phyloP scores from a whole-genome alignment of 2,888 invertebrate species.

The Meta bourneti region DNA sequence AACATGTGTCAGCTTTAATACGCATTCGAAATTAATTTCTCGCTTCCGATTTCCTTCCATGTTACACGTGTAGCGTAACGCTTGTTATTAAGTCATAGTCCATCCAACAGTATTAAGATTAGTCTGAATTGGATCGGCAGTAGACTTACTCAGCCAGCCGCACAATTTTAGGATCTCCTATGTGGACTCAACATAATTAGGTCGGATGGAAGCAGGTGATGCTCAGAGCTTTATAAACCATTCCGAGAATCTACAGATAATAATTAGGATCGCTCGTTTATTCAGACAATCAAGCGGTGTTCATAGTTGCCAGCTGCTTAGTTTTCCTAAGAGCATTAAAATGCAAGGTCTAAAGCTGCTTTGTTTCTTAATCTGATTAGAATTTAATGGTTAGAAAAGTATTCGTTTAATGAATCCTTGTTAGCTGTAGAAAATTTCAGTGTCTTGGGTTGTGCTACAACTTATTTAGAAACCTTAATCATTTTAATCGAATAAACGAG shows the following conservation, averaged over 20 bases:
- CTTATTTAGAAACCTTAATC: too few species aligned
- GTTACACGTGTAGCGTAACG: background rate
- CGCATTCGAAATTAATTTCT: background rate
- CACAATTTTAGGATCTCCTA: background rate
- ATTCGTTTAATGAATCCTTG: too few species aligned
- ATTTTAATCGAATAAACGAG: too few species aligned
- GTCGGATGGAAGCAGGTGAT: background rate
- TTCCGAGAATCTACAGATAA: background rate
- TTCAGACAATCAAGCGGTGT: background rate
- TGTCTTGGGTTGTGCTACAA: too few species aligned
- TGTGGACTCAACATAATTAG: background rate
- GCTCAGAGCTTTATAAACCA: background rate
- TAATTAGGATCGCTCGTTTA: background rate
- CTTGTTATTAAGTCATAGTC: background rate
- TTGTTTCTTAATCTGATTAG: too few species aligned
- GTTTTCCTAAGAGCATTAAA: too few species aligned
- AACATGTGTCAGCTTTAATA: background rate
- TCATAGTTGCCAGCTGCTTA: background rate
- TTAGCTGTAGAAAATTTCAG: too few species aligned
- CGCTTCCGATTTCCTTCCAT: background rate
- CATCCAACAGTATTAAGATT: background rate
- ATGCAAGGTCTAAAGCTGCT: too few species aligned
- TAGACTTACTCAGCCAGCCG: background rate
- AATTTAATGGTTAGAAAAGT: too few species aligned
- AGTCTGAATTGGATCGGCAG: background rate